These are phyloP conservation scores for Ditylenchus weischeri DNA, from an alignment of 2,888 invertebrate genomes.

Conservation along the genomic window DNA sequence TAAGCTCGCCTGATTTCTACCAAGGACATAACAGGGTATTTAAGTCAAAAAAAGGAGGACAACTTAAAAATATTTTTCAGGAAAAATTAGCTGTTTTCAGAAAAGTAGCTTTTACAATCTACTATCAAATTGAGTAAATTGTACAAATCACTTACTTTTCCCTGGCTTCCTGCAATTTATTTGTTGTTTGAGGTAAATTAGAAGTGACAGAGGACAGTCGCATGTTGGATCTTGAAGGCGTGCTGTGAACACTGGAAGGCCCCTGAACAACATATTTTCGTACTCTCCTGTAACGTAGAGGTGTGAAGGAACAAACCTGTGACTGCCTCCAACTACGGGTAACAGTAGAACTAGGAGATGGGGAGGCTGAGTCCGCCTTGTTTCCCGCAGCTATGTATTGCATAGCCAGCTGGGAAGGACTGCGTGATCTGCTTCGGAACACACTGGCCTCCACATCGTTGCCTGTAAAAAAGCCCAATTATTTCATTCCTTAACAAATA, in stretches of 20 bases:
- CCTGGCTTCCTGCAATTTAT: conserved; percentile 12
- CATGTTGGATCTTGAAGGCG: neutral
- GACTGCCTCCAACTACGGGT: conserved; percentile 1
- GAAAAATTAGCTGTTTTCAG: too few species aligned
- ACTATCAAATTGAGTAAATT: too few species aligned
- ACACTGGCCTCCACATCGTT: conserved; percentile 12
- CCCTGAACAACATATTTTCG: too few species aligned
- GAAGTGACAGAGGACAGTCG: conserved; percentile 3
- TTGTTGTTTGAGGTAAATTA: neutral
- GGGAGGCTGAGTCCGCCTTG: neutral
- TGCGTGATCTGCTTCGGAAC: conserved; percentile 38
- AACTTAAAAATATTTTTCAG: too few species aligned
- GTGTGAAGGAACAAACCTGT: neutral
- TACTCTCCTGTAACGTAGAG: too few species aligned
- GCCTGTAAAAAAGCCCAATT: neutral
- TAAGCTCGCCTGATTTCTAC: too few species aligned
- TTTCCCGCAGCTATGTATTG: conserved; percentile 26
- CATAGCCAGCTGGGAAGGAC: conserved; percentile 36
- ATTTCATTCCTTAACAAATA: too few species aligned
- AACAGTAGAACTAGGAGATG: conserved; percentile 1
- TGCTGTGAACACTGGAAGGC: neutral
- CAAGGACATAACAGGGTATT: too few species aligned
- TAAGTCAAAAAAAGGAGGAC: too few species aligned
- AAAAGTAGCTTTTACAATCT: too few species aligned
- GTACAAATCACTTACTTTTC: conserved; percentile 5